Evolutionary conservation across 2,797 vertebrate genomes (phyloP).

Genomic region (Mormyrops attenuatus): DNA sequence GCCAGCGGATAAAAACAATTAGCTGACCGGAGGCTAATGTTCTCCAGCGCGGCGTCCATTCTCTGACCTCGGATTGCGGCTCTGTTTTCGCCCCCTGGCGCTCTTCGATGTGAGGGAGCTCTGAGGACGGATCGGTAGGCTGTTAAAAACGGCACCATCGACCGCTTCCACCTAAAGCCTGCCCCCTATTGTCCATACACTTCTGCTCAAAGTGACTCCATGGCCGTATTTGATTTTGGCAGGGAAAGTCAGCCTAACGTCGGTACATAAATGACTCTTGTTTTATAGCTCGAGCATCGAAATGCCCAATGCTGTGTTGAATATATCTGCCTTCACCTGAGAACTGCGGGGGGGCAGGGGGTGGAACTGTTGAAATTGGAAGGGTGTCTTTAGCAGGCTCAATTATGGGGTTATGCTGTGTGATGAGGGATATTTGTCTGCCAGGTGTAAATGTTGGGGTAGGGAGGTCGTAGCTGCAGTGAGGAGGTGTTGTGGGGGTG

Average conservation of each 20-base stretch:
- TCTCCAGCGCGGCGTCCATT: conserved; percentile 36
- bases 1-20: conserved; percentile 39
- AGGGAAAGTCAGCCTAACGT: neutral
- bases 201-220: neutral
- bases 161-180: neutral
- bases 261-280: neutral
- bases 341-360: neutral
- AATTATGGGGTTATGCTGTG: neutral
- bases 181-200: neutral
- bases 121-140: neutral
- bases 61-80: conserved; percentile 41
- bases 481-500: conserved; percentile 30
- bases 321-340: neutral
- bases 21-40: conserved; percentile 45
- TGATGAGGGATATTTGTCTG: neutral
- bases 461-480: neutral
- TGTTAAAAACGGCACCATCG: neutral
- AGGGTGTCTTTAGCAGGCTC: neutral
- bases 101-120: neutral
- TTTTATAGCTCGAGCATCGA: neutral
- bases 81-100: conserved; percentile 1
- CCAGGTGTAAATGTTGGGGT: conserved; percentile 6
- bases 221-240: neutral
- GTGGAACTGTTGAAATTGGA: neutral
- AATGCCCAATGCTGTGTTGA: neutral